Evolutionary conservation across 2,797 vertebrate genomes (phyloP), one percentile per base, ranked within the genome.

Genomic region (Acanthornis magna): DNA sequence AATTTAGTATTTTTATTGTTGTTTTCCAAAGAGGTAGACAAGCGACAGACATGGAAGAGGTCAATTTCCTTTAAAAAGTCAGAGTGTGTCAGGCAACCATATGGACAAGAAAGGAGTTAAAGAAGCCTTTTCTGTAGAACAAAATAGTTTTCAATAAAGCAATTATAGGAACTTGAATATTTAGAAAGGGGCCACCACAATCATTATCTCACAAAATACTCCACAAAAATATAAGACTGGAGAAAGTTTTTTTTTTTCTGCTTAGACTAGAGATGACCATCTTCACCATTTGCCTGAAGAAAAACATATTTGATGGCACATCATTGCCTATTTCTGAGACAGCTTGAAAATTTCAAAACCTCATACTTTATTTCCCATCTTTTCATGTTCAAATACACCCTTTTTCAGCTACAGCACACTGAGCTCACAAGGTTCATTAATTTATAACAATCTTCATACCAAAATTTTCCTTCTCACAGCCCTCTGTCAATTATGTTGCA

Each of bases 311-410:
- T 94, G 38, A 84, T 91, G 32, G 50, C n/a, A 79, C 16, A 50
- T 54, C 53, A 32, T 42, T 93, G 63, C 9, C 51, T 90, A 92
- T 91, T 93, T 53, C 51, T 88, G 47, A 94, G 27, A 60, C 16
- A 86, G 78, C 54, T 61, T 83, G 38, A 95, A 77, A 78, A 93
- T 85, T 81, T 92, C 22, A 76, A 89, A 95, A 84, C 62, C 32
- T 85, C 16, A 43, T 48, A 66, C 14, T 92, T 92, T 88, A 94
- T 95, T 94, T 94, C 68, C 26, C n/a, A 48, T 75, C 26, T 67
- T 75, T 89, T 89, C n/a, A 66, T 36, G 16, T 89, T 86, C 48
- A 84, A 82, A 73, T 85, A 53, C 38, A 47, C 8, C 4, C 26
- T 81, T 77, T 95, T 86, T 81, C 58, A 87, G 73, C 81, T 87